Evolutionary conservation across 2,113 vertebrate genomes (phyloP).

Genomic region (Fregetta grallaria): DNA sequence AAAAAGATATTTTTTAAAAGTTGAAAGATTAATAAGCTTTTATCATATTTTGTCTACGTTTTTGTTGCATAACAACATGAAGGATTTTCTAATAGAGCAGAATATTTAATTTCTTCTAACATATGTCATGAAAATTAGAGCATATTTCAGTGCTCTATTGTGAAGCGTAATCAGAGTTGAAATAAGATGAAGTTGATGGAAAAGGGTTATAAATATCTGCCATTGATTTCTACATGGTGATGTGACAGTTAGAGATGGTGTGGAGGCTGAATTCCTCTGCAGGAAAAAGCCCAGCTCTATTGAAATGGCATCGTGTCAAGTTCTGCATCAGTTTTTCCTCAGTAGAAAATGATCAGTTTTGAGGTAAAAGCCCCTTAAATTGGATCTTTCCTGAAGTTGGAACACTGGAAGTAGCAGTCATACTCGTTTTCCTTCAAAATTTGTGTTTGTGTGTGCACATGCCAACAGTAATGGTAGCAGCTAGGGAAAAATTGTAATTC

Average conservation of each 20-base stretch:
- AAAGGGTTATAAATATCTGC: background rate
- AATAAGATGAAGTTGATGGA: background rate
- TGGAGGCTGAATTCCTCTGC: background rate
- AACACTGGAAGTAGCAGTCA: background rate
- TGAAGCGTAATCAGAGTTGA: background rate
- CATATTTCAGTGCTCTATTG: background rate
- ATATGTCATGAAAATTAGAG: background rate
- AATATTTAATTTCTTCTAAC: background rate
- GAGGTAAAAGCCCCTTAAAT: background rate
- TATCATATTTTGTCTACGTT: background rate
- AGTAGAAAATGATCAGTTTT: background rate
- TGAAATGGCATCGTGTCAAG: fast-evolving
- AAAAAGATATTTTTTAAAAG: background rate
- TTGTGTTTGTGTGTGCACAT: background rate
- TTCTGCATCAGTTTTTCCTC: background rate
- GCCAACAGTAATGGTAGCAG: background rate
- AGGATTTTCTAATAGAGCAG: background rate
- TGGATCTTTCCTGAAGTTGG: background rate
- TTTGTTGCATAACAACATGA: background rate
- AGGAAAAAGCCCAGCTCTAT: background rate
- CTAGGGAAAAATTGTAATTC: background rate
- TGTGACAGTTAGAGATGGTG: background rate
- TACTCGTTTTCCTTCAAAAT: background rate
- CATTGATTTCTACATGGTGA: background rate
- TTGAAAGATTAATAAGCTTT: background rate